A percentile compares a stretch with the other conserved stretches of the same genome.
phyloP scores from a whole-genome alignment of 2,888 invertebrate species.

The Ptychoptera albimana region DNA sequence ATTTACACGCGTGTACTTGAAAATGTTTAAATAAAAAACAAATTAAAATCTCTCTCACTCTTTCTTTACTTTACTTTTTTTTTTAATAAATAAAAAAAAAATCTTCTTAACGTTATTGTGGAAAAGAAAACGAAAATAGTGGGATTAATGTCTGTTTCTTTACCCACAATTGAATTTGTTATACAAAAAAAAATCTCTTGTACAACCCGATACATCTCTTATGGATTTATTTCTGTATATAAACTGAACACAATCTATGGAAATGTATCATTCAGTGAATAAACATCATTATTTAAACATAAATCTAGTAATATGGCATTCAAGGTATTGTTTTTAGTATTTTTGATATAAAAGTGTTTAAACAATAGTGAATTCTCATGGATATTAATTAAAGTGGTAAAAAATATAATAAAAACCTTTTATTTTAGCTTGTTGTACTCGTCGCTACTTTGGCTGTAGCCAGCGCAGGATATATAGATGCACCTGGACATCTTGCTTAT shows the following conservation, averaged over 20 bases:
- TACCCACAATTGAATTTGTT: not conserved
- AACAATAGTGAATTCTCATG: not conserved
- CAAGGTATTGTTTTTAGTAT: not conserved
- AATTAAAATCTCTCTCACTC: too few species aligned
- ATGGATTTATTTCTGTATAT: not conserved
- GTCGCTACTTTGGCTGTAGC: constrained; percentile 15
- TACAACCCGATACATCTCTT: not conserved
- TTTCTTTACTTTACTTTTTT: too few species aligned
- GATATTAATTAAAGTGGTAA: not conserved
- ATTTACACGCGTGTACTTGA: too few species aligned
- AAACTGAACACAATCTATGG: not conserved
- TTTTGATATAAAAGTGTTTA: not conserved
- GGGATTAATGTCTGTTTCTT: not conserved
- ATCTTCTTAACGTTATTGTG: too few species aligned
- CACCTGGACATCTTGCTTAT: constrained; percentile 5
- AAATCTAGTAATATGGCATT: not conserved
- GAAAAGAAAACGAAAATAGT: not conserved
- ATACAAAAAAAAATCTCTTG: not conserved
- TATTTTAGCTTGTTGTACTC: constrained; percentile 13
- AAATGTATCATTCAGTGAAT: constrained; percentile 1
- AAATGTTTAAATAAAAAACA: too few species aligned
- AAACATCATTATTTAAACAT: not conserved
- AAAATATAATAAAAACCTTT: constrained; percentile 1
- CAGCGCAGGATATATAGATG: constrained; percentile 14
- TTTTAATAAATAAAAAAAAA: too few species aligned